Conservation (phyloP, 2,113 vertebrate species). For the Centropus bengalensis region DNA sequence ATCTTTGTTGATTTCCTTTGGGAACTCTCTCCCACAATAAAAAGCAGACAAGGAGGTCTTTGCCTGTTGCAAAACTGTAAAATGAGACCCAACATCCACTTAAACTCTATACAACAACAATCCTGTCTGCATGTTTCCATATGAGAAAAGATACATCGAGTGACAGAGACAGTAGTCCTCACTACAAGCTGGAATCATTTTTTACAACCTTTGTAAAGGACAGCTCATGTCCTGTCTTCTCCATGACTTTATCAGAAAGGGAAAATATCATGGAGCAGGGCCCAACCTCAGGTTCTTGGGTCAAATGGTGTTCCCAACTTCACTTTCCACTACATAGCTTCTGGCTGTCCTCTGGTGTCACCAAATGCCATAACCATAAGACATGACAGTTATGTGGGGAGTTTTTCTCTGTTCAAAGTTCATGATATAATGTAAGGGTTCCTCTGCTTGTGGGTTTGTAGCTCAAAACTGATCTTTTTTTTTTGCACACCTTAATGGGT, state of each 20-base stretch:
- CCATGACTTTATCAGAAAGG: not conserved
- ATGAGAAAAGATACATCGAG: not conserved
- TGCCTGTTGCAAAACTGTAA: not conserved
- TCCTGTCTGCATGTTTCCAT: not conserved
- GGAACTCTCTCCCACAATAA: not conserved
- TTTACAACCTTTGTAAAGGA: not conserved
- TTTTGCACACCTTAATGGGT: not conserved
- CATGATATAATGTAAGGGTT: not conserved
- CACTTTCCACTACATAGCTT: not conserved
- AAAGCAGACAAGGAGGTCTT: not conserved
- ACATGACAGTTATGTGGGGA: not conserved
- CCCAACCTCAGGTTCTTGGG: not conserved
- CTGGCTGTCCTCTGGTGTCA: not conserved
- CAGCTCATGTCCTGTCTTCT: not conserved
- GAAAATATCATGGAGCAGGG: not conserved
- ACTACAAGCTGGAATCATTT: not conserved
- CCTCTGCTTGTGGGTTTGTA: not conserved
- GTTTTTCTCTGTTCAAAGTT: not conserved
- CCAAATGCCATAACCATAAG: not conserved
- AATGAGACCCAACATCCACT: not conserved
- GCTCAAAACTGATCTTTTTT: not conserved
- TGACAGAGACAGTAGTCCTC: not conserved
- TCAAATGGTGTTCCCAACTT: not conserved
- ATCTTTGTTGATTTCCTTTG: not conserved
- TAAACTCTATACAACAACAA: not conserved